These are phyloP conservation scores for Climacteris rufus DNA, from an alignment of 2,113 vertebrate genomes.

Conservation along the genomic window DNA sequence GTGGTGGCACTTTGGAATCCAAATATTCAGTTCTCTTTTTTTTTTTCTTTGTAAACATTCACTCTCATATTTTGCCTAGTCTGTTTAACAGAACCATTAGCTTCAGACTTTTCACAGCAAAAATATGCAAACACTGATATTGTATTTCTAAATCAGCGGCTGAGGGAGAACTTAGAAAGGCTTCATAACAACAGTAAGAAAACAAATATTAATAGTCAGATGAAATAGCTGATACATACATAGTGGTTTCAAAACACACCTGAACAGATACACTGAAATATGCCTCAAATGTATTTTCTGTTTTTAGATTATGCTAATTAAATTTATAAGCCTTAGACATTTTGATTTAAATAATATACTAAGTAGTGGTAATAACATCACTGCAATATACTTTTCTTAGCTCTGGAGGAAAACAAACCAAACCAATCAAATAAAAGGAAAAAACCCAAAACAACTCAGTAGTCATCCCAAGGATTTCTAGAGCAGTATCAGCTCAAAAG, in stretches of 20 bases:
- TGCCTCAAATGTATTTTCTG: neutral
- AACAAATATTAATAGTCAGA: neutral
- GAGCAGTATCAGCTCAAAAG: neutral
- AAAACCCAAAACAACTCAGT: neutral
- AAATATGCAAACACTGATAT: neutral
- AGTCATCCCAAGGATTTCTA: neutral
- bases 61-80: neutral
- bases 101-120: neutral
- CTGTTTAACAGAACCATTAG: neutral
- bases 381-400: neutral
- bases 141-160: neutral
- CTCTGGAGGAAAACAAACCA: neutral
- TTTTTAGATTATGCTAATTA: neutral
- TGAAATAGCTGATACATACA: neutral
- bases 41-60: neutral
- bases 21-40: neutral
- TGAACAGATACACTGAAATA: neutral
- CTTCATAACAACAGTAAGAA: neutral
- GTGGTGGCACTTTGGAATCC: neutral
- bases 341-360: neutral
- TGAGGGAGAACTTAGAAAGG: neutral
- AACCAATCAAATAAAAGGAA: neutral
- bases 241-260: neutral
- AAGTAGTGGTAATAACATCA: neutral
- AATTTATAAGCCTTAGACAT: neutral